Conservation (phyloP, 1,140 invertebrate genomes). For the Zaprionus ghesquierei region DNA sequence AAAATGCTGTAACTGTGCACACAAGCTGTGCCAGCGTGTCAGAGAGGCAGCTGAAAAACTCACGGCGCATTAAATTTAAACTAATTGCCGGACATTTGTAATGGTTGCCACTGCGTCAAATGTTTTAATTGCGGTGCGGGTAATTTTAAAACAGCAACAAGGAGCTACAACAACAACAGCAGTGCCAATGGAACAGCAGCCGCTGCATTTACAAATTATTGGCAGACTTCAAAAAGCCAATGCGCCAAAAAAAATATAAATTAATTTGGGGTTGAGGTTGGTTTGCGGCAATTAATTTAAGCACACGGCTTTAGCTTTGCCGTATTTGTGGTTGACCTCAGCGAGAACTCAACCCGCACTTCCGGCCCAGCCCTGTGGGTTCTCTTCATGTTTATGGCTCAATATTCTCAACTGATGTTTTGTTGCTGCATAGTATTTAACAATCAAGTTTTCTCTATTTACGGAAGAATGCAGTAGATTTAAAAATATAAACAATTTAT, state of each 20-base stretch:
- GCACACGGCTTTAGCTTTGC: constrained; percentile 71
- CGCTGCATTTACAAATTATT: constrained; percentile 66
- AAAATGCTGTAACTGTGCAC: constrained; percentile 48
- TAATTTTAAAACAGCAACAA: constrained; percentile 41
- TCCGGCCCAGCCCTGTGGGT: neutral
- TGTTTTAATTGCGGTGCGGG: constrained; percentile 63
- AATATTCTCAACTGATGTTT: constrained; percentile 6
- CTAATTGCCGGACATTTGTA: constrained; percentile 74
- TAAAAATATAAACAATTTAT: neutral
- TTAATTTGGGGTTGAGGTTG: constrained; percentile 54
- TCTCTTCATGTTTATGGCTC: constrained; percentile 37
- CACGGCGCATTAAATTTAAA: constrained; percentile 69
- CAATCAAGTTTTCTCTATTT: too few relatives aligned
- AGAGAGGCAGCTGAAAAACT: constrained; percentile 35
- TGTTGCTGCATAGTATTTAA: neutral
- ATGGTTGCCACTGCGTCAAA: constrained; percentile 62
- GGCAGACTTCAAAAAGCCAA: constrained; percentile 61
- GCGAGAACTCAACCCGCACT: neutral
- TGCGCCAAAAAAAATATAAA: constrained; percentile 42
- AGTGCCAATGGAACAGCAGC: constrained; percentile 16
- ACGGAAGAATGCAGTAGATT: too few relatives aligned
- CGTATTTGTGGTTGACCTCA: constrained; percentile 72
- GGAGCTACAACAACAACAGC: constrained; percentile 24
- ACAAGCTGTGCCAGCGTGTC: neutral
- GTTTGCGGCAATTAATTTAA: constrained; percentile 79